Evolutionary conservation across 2,888 invertebrate genomes (phyloP).

Genomic region (Melanophora roralis): DNA sequence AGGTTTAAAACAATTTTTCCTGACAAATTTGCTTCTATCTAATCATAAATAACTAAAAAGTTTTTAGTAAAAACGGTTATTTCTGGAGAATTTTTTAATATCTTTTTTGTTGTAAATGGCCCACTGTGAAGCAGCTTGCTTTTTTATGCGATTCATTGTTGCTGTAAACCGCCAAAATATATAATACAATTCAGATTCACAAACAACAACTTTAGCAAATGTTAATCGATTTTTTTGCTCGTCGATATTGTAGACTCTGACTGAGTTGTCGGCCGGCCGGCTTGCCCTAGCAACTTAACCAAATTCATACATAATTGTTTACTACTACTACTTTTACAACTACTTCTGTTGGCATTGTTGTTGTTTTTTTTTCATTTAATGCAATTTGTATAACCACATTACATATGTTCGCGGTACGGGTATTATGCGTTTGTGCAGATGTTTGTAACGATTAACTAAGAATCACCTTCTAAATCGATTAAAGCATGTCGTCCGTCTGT

Average conservation of each 20-base stretch:
- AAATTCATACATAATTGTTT: neutral
- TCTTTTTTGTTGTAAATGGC: too few species aligned
- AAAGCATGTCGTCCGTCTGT: too few species aligned
- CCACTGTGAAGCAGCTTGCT: neutral
- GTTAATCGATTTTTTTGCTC: neutral
- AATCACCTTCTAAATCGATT: too few species aligned
- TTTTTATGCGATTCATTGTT: constrained; percentile 22
- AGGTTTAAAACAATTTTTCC: too few species aligned
- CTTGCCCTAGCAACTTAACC: constrained; percentile 3
- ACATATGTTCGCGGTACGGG: too few species aligned
- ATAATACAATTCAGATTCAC: constrained; percentile 29
- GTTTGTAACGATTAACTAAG: too few species aligned
- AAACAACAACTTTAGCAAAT: constrained; percentile 8
- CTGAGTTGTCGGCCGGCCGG: neutral
- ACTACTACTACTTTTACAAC: neutral
- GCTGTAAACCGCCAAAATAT: constrained; percentile 40
- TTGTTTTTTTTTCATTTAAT: neutral
- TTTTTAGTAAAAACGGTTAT: too few species aligned
- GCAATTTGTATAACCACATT: too few species aligned
- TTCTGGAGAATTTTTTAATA: too few species aligned
- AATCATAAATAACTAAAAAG: too few species aligned
- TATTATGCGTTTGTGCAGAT: constrained; percentile 6
- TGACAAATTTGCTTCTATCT: too few species aligned
- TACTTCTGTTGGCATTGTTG: neutral
- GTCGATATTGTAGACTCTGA: constrained; percentile 27